Conservation (phyloP, 2,888 invertebrate species). For the Ypsolopha sequella region DNA sequence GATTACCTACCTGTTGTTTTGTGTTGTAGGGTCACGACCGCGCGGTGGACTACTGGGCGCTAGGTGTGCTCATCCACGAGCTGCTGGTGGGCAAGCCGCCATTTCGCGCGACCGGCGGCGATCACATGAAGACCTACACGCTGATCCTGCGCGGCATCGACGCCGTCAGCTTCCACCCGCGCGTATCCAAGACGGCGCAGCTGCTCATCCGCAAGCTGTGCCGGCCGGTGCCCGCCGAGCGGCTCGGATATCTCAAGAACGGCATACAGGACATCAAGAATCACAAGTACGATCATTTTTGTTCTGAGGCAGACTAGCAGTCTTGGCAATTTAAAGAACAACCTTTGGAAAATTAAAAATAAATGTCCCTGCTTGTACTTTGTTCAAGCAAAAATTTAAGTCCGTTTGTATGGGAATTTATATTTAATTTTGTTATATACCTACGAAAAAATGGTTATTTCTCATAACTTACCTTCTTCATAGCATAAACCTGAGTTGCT, state of each 20-base stretch:
- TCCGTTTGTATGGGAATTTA: not conserved
- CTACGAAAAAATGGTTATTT: too few species aligned
- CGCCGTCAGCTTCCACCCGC: slow-evolving; percentile 84
- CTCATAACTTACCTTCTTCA: not conserved
- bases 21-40: slow-evolving; percentile 71
- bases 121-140: slow-evolving; percentile 95
- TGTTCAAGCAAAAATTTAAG: slow-evolving; percentile 6
- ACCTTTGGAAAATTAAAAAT: too few species aligned
- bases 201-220: slow-evolving; percentile 88
- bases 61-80: slow-evolving; percentile 91
- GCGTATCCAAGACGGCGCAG: slow-evolving; percentile 83
- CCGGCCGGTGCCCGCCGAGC: slow-evolving; percentile 86
- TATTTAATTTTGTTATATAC: not conserved
- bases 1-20: not conserved
- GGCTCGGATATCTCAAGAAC: slow-evolving; percentile 89
- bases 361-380: too few species aligned
- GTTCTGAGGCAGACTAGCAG: too few species aligned
- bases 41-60: slow-evolving; percentile 95
- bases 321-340: too few species aligned
- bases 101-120: slow-evolving; percentile 87
- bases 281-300: slow-evolving; percentile 74
- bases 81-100: slow-evolving; percentile 90
- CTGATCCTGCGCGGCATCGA: slow-evolving; percentile 94
- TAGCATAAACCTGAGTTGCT: too few species aligned
- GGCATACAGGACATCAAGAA: slow-evolving; percentile 88